Evolutionary conservation across 2,797 vertebrate genomes (phyloP).

Genomic region (Monodelphis domestica): DNA sequence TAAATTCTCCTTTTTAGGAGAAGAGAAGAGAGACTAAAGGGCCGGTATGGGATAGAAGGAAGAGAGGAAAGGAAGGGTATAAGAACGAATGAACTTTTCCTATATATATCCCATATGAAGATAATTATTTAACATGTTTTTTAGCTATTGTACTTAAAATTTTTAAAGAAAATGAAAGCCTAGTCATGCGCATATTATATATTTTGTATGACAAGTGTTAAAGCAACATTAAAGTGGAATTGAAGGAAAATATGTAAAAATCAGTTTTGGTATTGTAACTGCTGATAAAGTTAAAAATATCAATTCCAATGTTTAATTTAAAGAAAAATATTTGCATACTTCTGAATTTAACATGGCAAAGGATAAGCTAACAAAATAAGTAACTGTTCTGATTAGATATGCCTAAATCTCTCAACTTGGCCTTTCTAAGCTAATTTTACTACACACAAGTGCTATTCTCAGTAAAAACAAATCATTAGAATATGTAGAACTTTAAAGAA

Average conservation of each 20-base stretch:
- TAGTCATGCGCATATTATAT: neutral
- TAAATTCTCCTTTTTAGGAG: too few species aligned
- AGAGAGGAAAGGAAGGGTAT: neutral
- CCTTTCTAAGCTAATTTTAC: constrained; percentile 13
- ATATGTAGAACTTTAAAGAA: neutral
- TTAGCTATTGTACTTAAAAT: constrained; percentile 1
- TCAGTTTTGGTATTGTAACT: constrained; percentile 50
- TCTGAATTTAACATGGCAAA: constrained; percentile 4
- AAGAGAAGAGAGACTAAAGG: neutral
- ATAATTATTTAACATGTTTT: neutral
- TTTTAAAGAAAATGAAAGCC: neutral
- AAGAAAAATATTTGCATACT: neutral
- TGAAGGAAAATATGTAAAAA: constrained; percentile 43
- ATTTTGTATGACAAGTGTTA: neutral
- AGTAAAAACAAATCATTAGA: neutral
- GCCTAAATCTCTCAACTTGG: neutral
- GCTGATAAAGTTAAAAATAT: constrained; percentile 40
- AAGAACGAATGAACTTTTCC: neutral
- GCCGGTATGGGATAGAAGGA: neutral
- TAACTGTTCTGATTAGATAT: neutral
- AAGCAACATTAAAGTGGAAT: constrained; percentile 32
- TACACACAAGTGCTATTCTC: neutral
- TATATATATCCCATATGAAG: neutral
- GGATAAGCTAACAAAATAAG: neutral
- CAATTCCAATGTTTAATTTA: neutral